Evolutionary conservation across 1,140 invertebrate genomes (phyloP).

Genomic region (Parapsyche elsis): DNA sequence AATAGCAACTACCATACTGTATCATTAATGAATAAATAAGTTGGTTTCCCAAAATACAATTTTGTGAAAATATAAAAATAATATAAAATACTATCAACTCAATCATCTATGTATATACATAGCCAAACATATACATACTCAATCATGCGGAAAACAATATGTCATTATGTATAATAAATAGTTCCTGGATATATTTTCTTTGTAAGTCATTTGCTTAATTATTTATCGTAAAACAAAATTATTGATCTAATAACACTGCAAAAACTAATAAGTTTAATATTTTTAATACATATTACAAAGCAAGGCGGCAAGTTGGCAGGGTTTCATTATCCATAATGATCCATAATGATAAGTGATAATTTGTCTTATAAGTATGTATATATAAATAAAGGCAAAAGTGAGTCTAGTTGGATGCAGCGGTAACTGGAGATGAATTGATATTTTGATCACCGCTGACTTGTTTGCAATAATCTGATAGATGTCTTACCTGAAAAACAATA

Average conservation of each 20-base stretch:
- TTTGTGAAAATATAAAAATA: background rate
- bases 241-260: background rate
- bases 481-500: constrained; percentile 49
- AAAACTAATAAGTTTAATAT: background rate
- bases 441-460: constrained; percentile 53
- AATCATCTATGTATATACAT: background rate
- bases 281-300: constrained; percentile 15
- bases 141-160: background rate
- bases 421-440: constrained; percentile 47
- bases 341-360: constrained; percentile 21
- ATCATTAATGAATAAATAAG: constrained; percentile 23
- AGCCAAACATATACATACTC: background rate
- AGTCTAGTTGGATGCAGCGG: constrained; percentile 51
- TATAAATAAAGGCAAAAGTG: constrained; percentile 37
- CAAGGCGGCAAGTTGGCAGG: constrained; percentile 44
- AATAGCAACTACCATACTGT: background rate
- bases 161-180: background rate
- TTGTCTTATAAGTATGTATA: constrained; percentile 17
- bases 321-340: constrained; percentile 30
- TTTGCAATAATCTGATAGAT: constrained; percentile 51
- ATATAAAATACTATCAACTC: background rate
- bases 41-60: background rate
- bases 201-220: background rate
- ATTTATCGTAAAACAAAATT: constrained; percentile 1
- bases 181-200: background rate